Evolutionary conservation across 1,140 invertebrate species (phyloP).

Genomic region (Vanessa atalanta): DNA sequence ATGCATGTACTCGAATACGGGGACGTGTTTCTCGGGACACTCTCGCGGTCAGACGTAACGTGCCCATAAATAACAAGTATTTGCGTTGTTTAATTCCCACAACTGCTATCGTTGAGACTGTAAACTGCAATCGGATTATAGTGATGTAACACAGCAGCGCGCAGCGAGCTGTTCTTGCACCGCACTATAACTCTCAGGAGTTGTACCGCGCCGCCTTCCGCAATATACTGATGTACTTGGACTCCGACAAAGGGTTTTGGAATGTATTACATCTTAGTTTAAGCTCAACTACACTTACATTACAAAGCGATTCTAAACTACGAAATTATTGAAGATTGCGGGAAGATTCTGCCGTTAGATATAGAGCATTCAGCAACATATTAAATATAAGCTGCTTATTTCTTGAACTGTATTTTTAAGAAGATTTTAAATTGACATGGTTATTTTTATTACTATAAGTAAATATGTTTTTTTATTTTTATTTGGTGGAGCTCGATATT

Average conservation of each 20-base stretch:
- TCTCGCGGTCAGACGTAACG: neutral
- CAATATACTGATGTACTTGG: neutral
- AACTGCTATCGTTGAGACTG: neutral
- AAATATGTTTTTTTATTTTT: no score
- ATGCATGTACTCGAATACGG: no score
- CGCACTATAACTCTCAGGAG: neutral
- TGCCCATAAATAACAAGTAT: neutral
- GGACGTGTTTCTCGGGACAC: neutral
- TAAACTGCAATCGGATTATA: neutral
- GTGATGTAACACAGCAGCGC: neutral
- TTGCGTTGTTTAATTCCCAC: neutral
- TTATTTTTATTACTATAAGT: no score
- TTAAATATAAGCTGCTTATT: no score
- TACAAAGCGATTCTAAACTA: neutral
- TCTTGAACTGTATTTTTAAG: no score
- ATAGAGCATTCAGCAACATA: no score
- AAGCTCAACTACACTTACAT: neutral
- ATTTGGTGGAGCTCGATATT: no score
- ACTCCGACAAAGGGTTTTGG: neutral
- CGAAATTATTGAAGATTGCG: neutral
- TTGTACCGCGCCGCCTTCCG: neutral
- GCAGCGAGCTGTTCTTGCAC: neutral
- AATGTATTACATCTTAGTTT: neutral
- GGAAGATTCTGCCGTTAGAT: no score
- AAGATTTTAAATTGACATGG: no score